Evolutionary conservation across 1,140 invertebrate species (phyloP), one percentile per base, ranked within the genome.

Genomic region (Drosophila equinoxialis): DNA sequence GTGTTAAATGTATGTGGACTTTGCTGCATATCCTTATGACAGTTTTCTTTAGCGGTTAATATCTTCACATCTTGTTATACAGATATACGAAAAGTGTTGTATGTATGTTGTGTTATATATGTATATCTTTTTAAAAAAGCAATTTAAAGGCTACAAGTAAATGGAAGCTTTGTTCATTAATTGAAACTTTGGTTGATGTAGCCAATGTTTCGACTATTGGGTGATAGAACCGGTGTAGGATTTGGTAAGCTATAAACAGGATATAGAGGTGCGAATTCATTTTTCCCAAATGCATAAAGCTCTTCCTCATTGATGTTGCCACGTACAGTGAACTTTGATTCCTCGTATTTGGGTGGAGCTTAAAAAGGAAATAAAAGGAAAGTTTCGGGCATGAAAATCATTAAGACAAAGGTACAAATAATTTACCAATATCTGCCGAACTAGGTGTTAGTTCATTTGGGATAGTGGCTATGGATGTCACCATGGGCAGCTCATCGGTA

Each of bases 271-370:
- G 89, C 77, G 65, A 91, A 92, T 70, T 90, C 83, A 58, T 84
- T 86, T 7, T 64, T 42, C 0, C 86, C 89, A 33, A 92, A 90
- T 6, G 90, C 79, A 26, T 91, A 70, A 6, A 84, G 54, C 42
- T 92, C 91, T 39, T 91, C 91, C 41, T 91, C 91, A 59, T 92
- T 91, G 14, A 92, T 86, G 60, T 92, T 81, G 51, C 80, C 91
- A 1, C 81, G 79, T 3, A 78, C 33, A 2, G 81, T 86, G 54
- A 90, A 77, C 7, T 76, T 63, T 0, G 86, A 82, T 37, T 90
- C 91, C 57, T 81, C 76, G 61, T 90, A 92, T 5, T 69, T 79
- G 0, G 91, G 91, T 14, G 69, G 76, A 10, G 58, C 91, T 91
- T 14, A 2, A 23, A 45, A 35, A 13, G 45, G 61, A 8, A 23